A percentile compares a stretch with the other conserved stretches of the same genome.
phyloP scores from a whole-genome alignment of 2,797 vertebrate genomes.

The Odontamblyopus lacepedii region DNA sequence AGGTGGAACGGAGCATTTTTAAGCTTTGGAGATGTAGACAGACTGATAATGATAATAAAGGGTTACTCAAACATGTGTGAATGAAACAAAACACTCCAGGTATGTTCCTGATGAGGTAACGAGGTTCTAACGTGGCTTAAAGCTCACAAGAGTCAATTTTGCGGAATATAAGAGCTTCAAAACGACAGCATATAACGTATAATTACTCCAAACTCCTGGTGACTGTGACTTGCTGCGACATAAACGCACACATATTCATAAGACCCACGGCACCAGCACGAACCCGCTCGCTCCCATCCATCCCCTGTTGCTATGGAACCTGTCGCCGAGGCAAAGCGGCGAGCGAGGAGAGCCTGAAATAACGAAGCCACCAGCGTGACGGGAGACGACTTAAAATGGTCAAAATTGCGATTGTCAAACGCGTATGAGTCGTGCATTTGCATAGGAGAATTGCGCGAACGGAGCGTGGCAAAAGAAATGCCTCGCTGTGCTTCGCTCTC shows the following conservation, averaged over 20 bases:
- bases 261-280: conserved; percentile 7
- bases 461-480: conserved; percentile 12
- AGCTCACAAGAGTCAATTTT: too few relatives aligned
- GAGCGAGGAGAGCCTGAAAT: background rate
- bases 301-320: conserved; percentile 79
- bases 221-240: conserved; percentile 62
- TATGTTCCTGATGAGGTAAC: too few relatives aligned
- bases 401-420: conserved; percentile 16
- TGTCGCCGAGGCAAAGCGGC: conserved; percentile 73
- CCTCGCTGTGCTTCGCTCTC: conserved; percentile 56
- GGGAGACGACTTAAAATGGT: conserved; percentile 11
- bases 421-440: conserved; percentile 20
- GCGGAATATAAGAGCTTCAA: too few relatives aligned
- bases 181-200: too few relatives aligned
- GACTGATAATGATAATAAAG: too few relatives aligned
- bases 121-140: too few relatives aligned
- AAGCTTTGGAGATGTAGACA: too few relatives aligned
- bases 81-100: too few relatives aligned
- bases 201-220: conserved; percentile 51
- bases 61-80: too few relatives aligned
- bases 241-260: conserved; percentile 24
- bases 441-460: conserved; percentile 33
- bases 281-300: conserved; percentile 47
- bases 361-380: background rate
- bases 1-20: too few relatives aligned